phyloP scores from a whole-genome alignment of 30 jellyfish, hydroid and myxozoan genomes.

The Turritopsis rubra region DNA sequence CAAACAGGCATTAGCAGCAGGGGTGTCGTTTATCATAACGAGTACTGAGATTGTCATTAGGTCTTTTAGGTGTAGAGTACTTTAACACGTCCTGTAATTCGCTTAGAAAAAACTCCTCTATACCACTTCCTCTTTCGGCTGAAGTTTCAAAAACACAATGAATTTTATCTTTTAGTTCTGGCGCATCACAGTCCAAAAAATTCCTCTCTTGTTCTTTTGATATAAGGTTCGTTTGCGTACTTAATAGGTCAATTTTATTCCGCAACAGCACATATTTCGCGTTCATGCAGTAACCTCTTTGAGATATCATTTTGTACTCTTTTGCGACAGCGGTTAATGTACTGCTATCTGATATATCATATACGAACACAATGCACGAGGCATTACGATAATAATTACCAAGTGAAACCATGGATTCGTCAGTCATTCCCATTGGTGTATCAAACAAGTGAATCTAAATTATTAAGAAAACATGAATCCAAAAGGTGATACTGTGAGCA shows the following conservation, averaged over 20 bases:
- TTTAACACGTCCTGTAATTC: background rate
- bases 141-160: background rate
- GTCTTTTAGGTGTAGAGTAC: background rate
- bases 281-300: background rate
- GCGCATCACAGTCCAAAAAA: background rate
- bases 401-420: conserved; percentile 3
- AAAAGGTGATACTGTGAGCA: background rate
- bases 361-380: conserved; percentile 14
- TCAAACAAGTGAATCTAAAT: background rate
- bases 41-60: background rate
- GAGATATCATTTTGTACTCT: background rate
- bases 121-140: background rate
- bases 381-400: conserved; percentile 20
- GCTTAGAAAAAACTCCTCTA: background rate
- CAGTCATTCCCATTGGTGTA: conserved; percentile 5
- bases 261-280: conserved; percentile 23
- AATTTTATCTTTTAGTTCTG: background rate
- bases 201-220: background rate
- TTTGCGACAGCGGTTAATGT: background rate
- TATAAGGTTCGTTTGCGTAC: background rate
- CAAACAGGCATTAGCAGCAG: background rate
- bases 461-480: background rate
- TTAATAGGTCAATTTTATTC: conserved; percentile 16
- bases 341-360: conserved; percentile 20
- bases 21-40: background rate